Percentiles rank a stretch among this genome's conserved stretches.
Conservation (phyloP, 2,797 vertebrate genomes). For the Synaphobranchus kaupii region DNA sequence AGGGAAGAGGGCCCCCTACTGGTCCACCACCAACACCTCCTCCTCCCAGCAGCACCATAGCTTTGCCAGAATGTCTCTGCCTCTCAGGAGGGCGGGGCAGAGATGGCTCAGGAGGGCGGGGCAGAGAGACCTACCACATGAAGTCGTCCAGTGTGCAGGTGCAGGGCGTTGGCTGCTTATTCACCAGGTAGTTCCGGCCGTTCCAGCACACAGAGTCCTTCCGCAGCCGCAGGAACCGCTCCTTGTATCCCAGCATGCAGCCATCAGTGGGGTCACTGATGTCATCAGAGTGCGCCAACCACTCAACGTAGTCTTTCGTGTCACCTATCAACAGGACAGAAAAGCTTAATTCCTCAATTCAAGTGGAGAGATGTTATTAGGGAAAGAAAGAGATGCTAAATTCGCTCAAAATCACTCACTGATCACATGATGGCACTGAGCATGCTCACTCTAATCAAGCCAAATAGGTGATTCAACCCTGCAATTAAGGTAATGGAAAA, state of each 20-base stretch:
- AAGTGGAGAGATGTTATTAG: too few relatives aligned
- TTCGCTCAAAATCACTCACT: background rate
- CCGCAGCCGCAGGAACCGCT: constrained; percentile 83
- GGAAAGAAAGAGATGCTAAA: too few relatives aligned
- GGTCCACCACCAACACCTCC: too few relatives aligned
- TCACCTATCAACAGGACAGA: constrained; percentile 67
- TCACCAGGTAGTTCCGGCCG: constrained; percentile 81
- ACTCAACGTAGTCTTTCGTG: constrained; percentile 83
- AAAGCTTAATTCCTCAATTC: background rate
- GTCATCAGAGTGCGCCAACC: constrained; percentile 92
- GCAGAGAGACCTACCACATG: constrained; percentile 77
- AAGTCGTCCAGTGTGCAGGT: constrained; percentile 89
- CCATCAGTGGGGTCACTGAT: constrained; percentile 83
- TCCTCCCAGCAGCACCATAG: too few relatives aligned
- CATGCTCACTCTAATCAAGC: background rate
- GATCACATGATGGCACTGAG: background rate
- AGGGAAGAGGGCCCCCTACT: background rate
- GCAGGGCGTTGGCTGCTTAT: constrained; percentile 79
- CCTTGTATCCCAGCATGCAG: constrained; percentile 94
- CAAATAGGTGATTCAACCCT: background rate
- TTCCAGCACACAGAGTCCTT: constrained; percentile 91
- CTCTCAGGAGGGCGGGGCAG: background rate
- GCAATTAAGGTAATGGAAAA: background rate
- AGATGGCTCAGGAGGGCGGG: background rate
- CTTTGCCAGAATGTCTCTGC: too few relatives aligned